Percentiles rank a stretch among this genome's conserved stretches.
Conservation (phyloP, 2,113 vertebrate species). For the Colinus virginianus region DNA sequence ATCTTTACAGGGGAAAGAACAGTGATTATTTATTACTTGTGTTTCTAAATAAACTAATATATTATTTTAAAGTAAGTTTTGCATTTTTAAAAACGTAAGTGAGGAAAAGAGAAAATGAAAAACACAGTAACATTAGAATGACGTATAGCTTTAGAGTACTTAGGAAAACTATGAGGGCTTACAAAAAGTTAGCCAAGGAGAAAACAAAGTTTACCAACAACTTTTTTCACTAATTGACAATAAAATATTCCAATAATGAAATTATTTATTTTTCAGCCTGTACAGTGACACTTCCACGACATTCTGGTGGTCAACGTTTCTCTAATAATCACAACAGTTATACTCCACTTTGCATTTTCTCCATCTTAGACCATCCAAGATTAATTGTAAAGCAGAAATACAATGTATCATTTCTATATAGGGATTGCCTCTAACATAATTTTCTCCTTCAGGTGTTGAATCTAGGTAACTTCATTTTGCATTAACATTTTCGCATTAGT, state of each 20-base stretch:
- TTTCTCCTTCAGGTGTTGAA: not conserved
- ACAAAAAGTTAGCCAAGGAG: not conserved
- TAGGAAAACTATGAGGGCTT: not conserved
- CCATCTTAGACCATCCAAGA: not conserved
- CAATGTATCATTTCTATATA: accelerated
- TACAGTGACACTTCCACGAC: not conserved
- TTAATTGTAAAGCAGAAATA: not conserved
- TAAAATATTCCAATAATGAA: not conserved
- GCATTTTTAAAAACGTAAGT: accelerated
- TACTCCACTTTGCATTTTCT: not conserved
- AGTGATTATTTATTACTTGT: not conserved
- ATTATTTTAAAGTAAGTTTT: not conserved
- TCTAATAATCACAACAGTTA: not conserved
- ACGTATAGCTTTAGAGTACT: not conserved
- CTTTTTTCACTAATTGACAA: not conserved
- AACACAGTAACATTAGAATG: not conserved
- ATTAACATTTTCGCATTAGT: not conserved
- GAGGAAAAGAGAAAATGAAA: not conserved
- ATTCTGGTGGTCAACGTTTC: not conserved
- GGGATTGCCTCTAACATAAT: not conserved
- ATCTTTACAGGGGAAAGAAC: not conserved
- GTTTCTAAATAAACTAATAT: not conserved
- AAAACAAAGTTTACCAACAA: not conserved
- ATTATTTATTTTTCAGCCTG: not conserved
- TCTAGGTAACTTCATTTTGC: not conserved